Base-by-base conservation (phyloP, 2,888 invertebrate genomes). In the Ganaspis brasiliensis region DNA sequence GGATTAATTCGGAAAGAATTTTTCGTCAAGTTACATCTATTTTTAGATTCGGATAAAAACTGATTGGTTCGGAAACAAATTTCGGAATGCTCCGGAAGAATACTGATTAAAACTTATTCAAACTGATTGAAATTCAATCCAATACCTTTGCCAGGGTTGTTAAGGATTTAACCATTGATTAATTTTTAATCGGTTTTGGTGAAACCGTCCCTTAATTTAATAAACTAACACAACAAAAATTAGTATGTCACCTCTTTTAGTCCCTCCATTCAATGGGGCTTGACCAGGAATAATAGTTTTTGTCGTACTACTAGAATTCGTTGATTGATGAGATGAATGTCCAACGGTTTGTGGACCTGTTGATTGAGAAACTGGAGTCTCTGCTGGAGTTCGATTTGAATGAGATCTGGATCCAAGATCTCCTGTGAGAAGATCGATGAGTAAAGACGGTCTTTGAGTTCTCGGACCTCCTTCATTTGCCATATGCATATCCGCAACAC, bases 371-470 rank as follows among this genome's bases (percentile, higher is more conserved):
- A 88, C 86, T 6, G 90, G 89, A 3, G 89, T 88, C 74, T 91
- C 91, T 2, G 88, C 88, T 3, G 90, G 89, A 4, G 90, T 89
- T 10, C 89, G 85, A 83, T 87, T 90, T 35, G 88, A 85, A 77
- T 90, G 90, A 67, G 87, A 80, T 35, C 88, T 84, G 1, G 91
- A 89, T 21, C 88, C 90, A 8, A 90, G 81, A 72, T 93, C 93
- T 0, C 95, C 95, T 16, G 95, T 95, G 55, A 95, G 92, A 75
- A 95, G 92, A 75, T 95, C 95, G 79, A 95, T 95, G 59, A 95
- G 88, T 45, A 95, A 89, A 0, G 95, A 95, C 24, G 95, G 95
- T 71, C 95, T 92, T 82, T 95, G 95, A 61, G 94, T 94, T 8
- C 93, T 88, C 0, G 85, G 84, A 40, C 87, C 89, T 3, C 91